Evolutionary conservation across 1,140 invertebrate genomes (phyloP).

Genomic region (Zaprionus capensis): DNA sequence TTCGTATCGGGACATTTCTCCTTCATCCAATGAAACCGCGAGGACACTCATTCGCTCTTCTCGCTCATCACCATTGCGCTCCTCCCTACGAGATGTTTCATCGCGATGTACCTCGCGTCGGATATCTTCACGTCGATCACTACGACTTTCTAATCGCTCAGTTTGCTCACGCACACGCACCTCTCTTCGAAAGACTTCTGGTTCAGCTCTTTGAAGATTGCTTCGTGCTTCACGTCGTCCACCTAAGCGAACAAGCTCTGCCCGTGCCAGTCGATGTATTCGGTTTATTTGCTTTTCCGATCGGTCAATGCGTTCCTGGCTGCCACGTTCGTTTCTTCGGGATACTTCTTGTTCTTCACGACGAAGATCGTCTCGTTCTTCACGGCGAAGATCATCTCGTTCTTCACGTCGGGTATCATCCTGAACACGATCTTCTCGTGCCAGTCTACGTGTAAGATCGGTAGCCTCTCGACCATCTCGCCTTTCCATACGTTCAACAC

Average conservation of each 20-base stretch:
- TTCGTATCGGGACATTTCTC: not conserved
- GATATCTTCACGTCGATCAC: too few relatives aligned
- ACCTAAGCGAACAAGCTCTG: not conserved
- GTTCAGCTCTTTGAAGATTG: not conserved
- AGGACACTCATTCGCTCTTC: not conserved
- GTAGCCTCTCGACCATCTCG: too few relatives aligned
- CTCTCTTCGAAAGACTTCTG: not conserved
- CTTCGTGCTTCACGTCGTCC: not conserved
- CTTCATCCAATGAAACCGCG: not conserved
- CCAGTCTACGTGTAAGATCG: too few relatives aligned
- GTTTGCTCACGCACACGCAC: not conserved
- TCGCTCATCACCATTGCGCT: not conserved
- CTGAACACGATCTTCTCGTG: not conserved
- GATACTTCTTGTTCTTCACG: not conserved
- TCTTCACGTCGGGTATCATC: too few relatives aligned
- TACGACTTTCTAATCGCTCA: too few relatives aligned
- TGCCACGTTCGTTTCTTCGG: not conserved
- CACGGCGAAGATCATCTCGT: not conserved
- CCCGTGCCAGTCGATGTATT: not conserved
- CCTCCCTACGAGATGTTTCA: not conserved
- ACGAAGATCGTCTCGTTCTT: not conserved
- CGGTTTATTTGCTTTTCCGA: not conserved
- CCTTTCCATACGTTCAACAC: too few relatives aligned
- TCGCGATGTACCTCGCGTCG: not conserved
- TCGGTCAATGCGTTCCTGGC: not conserved